Evolutionary conservation across 2,113 vertebrate genomes (phyloP).

Genomic region (Nannobrachium achirus): DNA sequence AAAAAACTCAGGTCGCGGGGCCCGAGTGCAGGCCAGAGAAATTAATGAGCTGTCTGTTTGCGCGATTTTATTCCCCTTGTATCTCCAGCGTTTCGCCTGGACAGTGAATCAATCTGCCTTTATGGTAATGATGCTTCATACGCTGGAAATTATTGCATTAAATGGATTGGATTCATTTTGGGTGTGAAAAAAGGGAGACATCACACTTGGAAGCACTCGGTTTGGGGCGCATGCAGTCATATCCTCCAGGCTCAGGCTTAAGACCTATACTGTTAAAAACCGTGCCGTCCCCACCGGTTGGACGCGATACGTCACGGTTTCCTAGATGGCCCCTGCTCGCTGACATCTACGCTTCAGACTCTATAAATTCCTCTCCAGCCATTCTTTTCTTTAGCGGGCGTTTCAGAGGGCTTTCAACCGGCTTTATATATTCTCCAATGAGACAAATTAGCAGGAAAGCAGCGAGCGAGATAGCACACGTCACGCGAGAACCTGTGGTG

Average conservation of each 20-base stretch:
- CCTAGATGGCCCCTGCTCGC: too few species aligned
- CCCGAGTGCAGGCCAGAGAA: slow-evolving; percentile 34
- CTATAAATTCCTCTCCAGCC: too few species aligned
- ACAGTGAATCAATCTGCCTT: slow-evolving; percentile 62
- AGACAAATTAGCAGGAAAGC: too few species aligned
- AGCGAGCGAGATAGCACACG: too few species aligned
- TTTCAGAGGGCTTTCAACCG: too few species aligned
- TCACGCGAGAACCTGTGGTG: too few species aligned
- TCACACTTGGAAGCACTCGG: not conserved
- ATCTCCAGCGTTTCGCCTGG: slow-evolving; percentile 30
- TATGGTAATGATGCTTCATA: slow-evolving; percentile 63
- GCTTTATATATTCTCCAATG: too few species aligned
- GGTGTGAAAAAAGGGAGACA: slow-evolving; percentile 19
- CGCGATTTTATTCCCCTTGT: slow-evolving; percentile 54
- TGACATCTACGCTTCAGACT: too few species aligned
- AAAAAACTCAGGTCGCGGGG: slow-evolving; percentile 32
- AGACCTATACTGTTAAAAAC: not conserved
- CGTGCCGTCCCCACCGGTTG: too few species aligned
- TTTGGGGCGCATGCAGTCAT: not conserved
- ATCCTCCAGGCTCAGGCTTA: not conserved
- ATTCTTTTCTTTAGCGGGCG: too few species aligned
- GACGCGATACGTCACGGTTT: too few species aligned
- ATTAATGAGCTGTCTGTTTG: slow-evolving; percentile 64
- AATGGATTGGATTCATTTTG: slow-evolving; percentile 55
- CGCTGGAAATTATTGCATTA: slow-evolving; percentile 60